phyloP scores from a whole-genome alignment of 2,113 vertebrate genomes.

The Etheostoma cragini region DNA sequence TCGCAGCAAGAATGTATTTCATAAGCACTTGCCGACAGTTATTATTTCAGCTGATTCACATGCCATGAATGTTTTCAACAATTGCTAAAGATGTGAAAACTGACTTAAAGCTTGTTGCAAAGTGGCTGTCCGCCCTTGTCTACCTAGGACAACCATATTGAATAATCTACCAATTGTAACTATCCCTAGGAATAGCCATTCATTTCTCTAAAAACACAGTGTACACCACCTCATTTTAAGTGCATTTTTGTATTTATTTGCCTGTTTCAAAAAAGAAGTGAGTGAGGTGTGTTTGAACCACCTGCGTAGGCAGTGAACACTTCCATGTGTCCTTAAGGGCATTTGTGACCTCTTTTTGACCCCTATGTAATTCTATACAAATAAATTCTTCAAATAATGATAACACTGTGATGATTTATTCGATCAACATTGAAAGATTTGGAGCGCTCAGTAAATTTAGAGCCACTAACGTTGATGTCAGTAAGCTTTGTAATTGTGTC shows the following conservation, averaged over 20 bases:
- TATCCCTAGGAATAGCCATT: too few relatives aligned
- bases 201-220: too few relatives aligned
- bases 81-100: background rate
- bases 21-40: background rate
- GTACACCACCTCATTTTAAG: background rate
- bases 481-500: conserved; percentile 31
- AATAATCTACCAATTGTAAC: too few relatives aligned
- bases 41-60: background rate
- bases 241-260: conserved; percentile 5
- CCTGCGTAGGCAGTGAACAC: background rate
- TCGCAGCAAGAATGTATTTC: background rate
- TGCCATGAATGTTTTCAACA: background rate
- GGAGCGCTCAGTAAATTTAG: background rate
- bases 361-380: background rate
- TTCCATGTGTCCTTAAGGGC: background rate
- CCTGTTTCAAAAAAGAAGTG: background rate
- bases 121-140: background rate
- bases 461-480: background rate
- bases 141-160: background rate
- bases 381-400: background rate
- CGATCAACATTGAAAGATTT: conserved; percentile 5
- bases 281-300: background rate
- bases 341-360: background rate
- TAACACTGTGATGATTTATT: background rate
- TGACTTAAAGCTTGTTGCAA: background rate